phyloP scores from a whole-genome alignment of 2,888 invertebrate genomes.

The Orthosia gothica region DNA sequence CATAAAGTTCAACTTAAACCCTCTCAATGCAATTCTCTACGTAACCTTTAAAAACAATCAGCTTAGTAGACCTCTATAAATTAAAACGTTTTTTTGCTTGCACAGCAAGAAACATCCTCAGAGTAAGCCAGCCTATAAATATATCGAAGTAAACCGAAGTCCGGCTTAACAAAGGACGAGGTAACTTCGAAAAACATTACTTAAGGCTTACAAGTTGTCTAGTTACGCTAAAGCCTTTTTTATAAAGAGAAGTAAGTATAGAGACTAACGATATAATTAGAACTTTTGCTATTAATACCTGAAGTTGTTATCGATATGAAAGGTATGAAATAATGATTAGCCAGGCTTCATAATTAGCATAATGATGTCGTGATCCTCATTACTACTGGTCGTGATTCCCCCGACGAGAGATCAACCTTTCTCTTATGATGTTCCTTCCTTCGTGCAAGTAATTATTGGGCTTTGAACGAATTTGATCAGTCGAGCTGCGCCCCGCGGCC shows the following conservation, averaged over 20 bases:
- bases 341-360: too few relatives aligned
- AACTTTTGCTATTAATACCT: background rate
- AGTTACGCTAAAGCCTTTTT: conserved; percentile 50
- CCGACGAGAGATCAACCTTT: too few relatives aligned
- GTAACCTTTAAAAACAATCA: conserved; percentile 47
- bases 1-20: background rate
- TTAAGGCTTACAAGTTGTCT: conserved; percentile 55
- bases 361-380: too few relatives aligned
- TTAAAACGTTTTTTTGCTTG: conserved; percentile 42
- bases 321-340: background rate
- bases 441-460: too few relatives aligned
- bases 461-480: too few relatives aligned
- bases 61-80: conserved; percentile 35
- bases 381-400: too few relatives aligned
- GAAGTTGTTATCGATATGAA: background rate
- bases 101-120: conserved; percentile 27
- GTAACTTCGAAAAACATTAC: conserved; percentile 45
- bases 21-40: conserved; percentile 17
- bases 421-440: too few relatives aligned
- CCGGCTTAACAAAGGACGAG: conserved; percentile 51
- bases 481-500: too few relatives aligned
- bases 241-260: conserved; percentile 5
- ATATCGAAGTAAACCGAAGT: conserved; percentile 50
- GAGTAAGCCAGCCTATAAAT: conserved; percentile 61
- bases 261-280: conserved; percentile 15